Conservation (phyloP, 2,113 vertebrate species). For the Tachysurus vachellii region DNA sequence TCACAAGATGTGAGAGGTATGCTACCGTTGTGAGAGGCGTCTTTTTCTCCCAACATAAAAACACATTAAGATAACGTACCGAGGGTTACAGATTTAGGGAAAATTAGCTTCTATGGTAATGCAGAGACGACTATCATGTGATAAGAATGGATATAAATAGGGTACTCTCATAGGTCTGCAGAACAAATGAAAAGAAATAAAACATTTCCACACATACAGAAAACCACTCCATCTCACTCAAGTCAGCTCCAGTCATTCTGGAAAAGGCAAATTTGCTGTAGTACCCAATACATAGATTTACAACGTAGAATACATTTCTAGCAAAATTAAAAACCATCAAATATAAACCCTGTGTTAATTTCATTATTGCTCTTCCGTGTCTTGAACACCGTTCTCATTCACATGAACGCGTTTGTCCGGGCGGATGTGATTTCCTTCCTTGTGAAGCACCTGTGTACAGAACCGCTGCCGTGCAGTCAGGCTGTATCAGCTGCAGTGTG, state of each 20-base stretch:
- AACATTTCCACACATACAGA: slow-evolving; percentile 46
- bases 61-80: slow-evolving; percentile 58
- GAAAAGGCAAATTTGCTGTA: slow-evolving; percentile 62
- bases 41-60: slow-evolving; percentile 27
- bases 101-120: neutral
- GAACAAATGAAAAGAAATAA: slow-evolving; percentile 52
- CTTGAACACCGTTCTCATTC: slow-evolving; percentile 49
- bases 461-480: slow-evolving; percentile 26
- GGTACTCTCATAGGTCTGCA: neutral
- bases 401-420: slow-evolving; percentile 52
- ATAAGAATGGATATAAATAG: slow-evolving; percentile 21
- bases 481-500: slow-evolving; percentile 30
- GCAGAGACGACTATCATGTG: neutral
- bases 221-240: slow-evolving; percentile 58
- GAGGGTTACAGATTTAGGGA: slow-evolving; percentile 40
- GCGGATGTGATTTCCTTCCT: slow-evolving; percentile 46
- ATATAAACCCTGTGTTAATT: slow-evolving; percentile 74
- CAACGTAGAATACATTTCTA: slow-evolving; percentile 49
- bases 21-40: slow-evolving; percentile 30
- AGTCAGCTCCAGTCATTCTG: slow-evolving; percentile 52
- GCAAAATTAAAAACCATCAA: slow-evolving; percentile 60
- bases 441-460: slow-evolving; percentile 48
- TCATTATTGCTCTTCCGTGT: slow-evolving; percentile 34
- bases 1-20: slow-evolving; percentile 40
- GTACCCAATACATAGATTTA: slow-evolving; percentile 74